phyloP scores from a whole-genome alignment of 2,797 vertebrate genomes.

The Dromococcyx pavoninus region DNA sequence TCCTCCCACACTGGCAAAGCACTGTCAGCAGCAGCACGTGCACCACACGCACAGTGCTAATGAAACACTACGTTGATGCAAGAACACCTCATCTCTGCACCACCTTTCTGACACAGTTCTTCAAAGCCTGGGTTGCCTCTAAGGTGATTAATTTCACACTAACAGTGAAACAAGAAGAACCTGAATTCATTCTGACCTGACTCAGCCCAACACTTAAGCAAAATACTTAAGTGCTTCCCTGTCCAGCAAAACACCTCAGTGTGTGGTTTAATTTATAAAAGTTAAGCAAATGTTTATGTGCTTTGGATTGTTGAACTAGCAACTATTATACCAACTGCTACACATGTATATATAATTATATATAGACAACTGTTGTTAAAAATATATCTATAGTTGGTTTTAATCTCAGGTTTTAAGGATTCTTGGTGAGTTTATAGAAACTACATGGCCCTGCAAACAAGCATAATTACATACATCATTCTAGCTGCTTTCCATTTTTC shows the following conservation, averaged over 20 bases:
- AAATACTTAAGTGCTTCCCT: neutral
- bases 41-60: fast-evolving
- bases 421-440: constrained; percentile 37
- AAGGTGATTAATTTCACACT: neutral
- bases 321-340: neutral
- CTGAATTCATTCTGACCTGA: neutral
- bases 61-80: fast-evolving
- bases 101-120: neutral
- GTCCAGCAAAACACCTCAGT: neutral
- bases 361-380: constrained; percentile 27
- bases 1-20: neutral
- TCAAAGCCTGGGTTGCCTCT: neutral
- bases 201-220: neutral
- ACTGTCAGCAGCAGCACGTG: fast-evolving
- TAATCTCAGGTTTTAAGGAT: constrained; percentile 41
- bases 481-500: constrained; percentile 5
- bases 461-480: constrained; percentile 40
- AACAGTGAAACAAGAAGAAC: neutral
- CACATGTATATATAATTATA: neutral
- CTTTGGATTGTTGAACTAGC: neutral
- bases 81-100: neutral
- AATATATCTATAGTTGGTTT: constrained; percentile 5
- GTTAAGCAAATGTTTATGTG: neutral
- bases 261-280: neutral
- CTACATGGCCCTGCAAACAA: constrained; percentile 22